Conservation (phyloP, 2,888 invertebrate genomes). For the Sympetrum striolatum region DNA sequence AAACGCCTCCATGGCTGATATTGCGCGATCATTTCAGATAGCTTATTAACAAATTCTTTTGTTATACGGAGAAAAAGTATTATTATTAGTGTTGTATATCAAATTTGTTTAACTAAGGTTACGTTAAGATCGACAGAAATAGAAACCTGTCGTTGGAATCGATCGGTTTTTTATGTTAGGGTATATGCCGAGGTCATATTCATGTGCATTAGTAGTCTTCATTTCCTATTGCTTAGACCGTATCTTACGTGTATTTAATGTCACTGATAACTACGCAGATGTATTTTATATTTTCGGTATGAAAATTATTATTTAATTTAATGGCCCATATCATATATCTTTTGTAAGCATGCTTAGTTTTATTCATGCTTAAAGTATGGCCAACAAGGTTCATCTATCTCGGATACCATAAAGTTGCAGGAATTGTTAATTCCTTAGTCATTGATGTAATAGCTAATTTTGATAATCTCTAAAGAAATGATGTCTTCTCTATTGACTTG, state of each 20-base stretch:
- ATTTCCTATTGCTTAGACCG: background rate
- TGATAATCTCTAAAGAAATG: no score
- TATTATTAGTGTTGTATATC: background rate
- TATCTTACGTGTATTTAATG: background rate
- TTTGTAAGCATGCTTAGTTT: background rate
- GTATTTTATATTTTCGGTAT: background rate
- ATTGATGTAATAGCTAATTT: no score
- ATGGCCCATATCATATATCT: background rate
- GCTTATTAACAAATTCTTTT: background rate
- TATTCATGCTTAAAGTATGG: background rate
- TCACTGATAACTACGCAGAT: background rate
- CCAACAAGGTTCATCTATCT: no score
- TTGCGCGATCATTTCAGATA: background rate
- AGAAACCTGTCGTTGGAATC: background rate
- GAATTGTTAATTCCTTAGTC: no score
- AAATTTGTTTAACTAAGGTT: background rate
- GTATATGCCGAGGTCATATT: background rate
- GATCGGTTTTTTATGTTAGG: background rate
- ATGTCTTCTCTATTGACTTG: no score
- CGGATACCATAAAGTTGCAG: no score
- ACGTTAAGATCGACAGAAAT: no score
- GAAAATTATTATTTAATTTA: background rate
- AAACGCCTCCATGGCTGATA: constrained; percentile 22
- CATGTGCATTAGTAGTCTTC: background rate
- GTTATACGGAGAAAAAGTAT: background rate